Evolutionary conservation across 2,888 invertebrate species (phyloP).

Genomic region (Agapostemon virescens): DNA sequence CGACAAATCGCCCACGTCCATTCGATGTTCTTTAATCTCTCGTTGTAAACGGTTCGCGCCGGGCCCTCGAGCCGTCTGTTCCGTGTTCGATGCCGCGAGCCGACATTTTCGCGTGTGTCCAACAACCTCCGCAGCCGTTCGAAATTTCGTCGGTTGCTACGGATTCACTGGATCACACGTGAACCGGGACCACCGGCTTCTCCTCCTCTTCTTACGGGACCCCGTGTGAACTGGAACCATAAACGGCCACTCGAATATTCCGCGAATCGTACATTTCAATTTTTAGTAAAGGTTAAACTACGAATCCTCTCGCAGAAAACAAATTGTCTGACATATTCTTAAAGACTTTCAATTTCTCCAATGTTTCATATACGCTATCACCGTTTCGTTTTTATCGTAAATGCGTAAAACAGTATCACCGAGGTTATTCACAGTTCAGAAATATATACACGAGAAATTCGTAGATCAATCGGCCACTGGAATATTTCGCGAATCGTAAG

Average conservation of each 20-base stretch:
- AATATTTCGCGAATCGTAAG: too few relatives aligned
- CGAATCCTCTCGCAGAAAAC: too few relatives aligned
- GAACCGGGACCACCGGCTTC: slow-evolving; percentile 23
- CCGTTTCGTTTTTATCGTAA: too few relatives aligned
- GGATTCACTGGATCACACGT: slow-evolving; percentile 38
- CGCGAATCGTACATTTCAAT: not conserved
- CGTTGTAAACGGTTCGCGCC: slow-evolving; percentile 63
- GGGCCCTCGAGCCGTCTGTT: slow-evolving; percentile 58
- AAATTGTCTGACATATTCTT: too few relatives aligned
- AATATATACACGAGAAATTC: not conserved
- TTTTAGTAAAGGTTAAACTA: not conserved
- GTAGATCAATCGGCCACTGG: not conserved
- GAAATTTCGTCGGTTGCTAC: slow-evolving; percentile 28
- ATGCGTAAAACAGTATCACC: too few relatives aligned
- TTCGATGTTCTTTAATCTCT: slow-evolving; percentile 73
- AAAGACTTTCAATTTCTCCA: too few relatives aligned
- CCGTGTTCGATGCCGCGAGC: slow-evolving; percentile 54
- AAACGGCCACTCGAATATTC: slow-evolving; percentile 8
- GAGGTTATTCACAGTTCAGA: too few relatives aligned
- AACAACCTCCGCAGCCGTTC: slow-evolving; percentile 38
- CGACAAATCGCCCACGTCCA: slow-evolving; percentile 77
- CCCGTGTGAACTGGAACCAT: slow-evolving; percentile 35
- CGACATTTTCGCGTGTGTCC: slow-evolving; percentile 65
- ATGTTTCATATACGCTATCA: too few relatives aligned
- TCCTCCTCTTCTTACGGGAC: slow-evolving; percentile 5